Evolutionary conservation across 2,888 invertebrate genomes (phyloP).

Genomic region (Dryocosmus kuriphilus): DNA sequence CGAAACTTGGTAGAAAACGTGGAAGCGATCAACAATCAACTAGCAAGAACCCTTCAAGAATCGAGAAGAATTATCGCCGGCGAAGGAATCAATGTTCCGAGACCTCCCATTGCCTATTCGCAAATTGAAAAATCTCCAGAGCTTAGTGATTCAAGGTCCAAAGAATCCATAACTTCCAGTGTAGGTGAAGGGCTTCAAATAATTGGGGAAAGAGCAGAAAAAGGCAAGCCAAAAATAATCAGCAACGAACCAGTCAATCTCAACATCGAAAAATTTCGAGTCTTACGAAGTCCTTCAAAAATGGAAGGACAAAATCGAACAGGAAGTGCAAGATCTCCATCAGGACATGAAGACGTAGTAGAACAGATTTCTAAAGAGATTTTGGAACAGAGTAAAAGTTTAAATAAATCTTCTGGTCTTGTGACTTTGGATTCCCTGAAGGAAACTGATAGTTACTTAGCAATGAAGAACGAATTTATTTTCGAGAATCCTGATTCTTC

Average conservation of each 20-base stretch:
- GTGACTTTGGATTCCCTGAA: constrained; percentile 23
- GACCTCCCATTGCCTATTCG: constrained; percentile 37
- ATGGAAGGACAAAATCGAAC: neutral
- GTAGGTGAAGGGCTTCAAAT: constrained; percentile 40
- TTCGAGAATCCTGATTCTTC: neutral
- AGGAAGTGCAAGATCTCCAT: neutral
- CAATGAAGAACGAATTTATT: constrained; percentile 26
- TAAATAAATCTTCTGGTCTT: constrained; percentile 57
- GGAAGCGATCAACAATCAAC: constrained; percentile 68
- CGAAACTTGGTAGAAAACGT: constrained; percentile 68
- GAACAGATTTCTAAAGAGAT: constrained; percentile 71
- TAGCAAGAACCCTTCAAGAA: constrained; percentile 68
- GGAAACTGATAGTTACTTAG: constrained; percentile 30
- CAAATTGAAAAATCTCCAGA: constrained; percentile 45
- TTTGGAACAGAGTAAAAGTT: constrained; percentile 70
- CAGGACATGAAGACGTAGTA: constrained; percentile 63
- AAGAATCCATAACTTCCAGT: constrained; percentile 52
- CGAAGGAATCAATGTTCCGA: constrained; percentile 42
- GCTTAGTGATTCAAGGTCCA: constrained; percentile 48
- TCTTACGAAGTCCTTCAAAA: constrained; percentile 42
- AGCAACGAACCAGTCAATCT: constrained; percentile 67
- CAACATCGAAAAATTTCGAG: constrained; percentile 59
- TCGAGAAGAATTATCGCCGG: constrained; percentile 67
- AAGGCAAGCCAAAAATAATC: constrained; percentile 66
- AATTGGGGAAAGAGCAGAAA: neutral